Evolutionary conservation across 2,797 vertebrate genomes (phyloP), one percentile per base, ranked within the genome.

Genomic region (Nyctibius grandis): DNA sequence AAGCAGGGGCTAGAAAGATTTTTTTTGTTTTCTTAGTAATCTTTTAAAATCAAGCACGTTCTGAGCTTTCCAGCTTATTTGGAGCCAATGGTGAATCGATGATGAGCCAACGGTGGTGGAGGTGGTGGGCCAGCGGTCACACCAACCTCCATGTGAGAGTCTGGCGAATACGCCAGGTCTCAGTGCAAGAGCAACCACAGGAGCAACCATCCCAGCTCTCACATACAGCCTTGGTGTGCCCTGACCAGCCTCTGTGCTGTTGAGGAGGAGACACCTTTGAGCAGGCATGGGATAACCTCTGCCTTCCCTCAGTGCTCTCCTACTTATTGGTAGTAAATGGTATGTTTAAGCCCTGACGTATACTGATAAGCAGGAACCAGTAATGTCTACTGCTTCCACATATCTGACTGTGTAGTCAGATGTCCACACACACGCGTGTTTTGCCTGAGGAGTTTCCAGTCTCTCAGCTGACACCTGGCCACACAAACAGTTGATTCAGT

Each of bases 11-110:
- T 34, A 81, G 45, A 84, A 87, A 19, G 9, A 25, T 21, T 3
- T 25, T 33, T 48, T 50, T 61, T 29, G n/a, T 34, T 21, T 34
- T 63, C 38, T 54, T 36, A 40, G 9, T 9, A 64, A 19, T 9
- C 8, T 88, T 88, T 57, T 54, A 60, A 78, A 88, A 88, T 33
- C 5, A 33, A 68, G 4, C 4, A 3, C 20, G 15, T 79, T 50
- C 42, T 56, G 50, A 57, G 21, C 7, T 82, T 89, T 44, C 16
- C 34, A 73, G 54, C n/a, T 65, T 19, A 15, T 67, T 63, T 67
- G 72, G 36, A 67, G 54, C 5, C n/a, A 34, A 3, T 2, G 8
- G 18, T 31, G 60, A 64, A 34, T 5, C 0, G 0, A n/a, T 14
- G 44, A 44, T 13, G 48, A 64, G 36, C 9, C 45, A 36, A 3